These are phyloP conservation scores for Gobiocypris rarus DNA, from an alignment of 2,113 vertebrate genomes.

Conservation along the genomic window DNA sequence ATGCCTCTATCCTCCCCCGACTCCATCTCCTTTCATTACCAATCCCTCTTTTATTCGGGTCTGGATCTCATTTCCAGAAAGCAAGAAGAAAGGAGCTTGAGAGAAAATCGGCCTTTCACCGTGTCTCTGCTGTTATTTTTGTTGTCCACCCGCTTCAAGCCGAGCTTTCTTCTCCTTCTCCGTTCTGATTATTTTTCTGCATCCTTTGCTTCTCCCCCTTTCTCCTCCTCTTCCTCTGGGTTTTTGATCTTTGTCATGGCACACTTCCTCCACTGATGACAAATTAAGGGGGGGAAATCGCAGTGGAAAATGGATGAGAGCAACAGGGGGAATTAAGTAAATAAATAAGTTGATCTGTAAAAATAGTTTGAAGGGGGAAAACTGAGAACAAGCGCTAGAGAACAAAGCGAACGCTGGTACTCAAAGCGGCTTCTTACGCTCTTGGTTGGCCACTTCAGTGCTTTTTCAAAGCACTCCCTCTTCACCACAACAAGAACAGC, in stretches of 20 bases:
- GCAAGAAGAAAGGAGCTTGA: constrained; percentile 60
- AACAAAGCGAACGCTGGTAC: constrained; percentile 61
- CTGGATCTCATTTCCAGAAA: constrained; percentile 77
- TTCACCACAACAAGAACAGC: constrained; percentile 79
- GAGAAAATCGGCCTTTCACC: constrained; percentile 65
- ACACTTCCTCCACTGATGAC: constrained; percentile 34
- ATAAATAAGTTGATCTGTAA: constrained; percentile 65
- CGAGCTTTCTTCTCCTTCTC: constrained; percentile 58
- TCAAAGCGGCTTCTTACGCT: constrained; percentile 68
- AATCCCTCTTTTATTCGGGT: constrained; percentile 71
- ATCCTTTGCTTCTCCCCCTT: constrained; percentile 10
- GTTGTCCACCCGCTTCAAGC: constrained; percentile 64
- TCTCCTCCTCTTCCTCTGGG: constrained; percentile 18
- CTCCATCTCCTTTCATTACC: constrained; percentile 73
- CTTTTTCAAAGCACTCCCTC: constrained; percentile 62
- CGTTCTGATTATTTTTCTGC: constrained; percentile 54
- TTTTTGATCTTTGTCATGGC: constrained; percentile 50
- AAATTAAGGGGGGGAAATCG: constrained; percentile 48
- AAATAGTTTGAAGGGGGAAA: constrained; percentile 58
- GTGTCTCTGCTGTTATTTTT: constrained; percentile 71
- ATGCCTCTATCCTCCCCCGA: constrained; percentile 41
- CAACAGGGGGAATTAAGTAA: constrained; percentile 61
- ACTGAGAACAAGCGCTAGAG: constrained; percentile 37
- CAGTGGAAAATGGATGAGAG: constrained; percentile 36
- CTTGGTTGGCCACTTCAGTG: constrained; percentile 77